Conservation (phyloP, 1,140 invertebrate genomes). For the Brachionus paranguensis region DNA sequence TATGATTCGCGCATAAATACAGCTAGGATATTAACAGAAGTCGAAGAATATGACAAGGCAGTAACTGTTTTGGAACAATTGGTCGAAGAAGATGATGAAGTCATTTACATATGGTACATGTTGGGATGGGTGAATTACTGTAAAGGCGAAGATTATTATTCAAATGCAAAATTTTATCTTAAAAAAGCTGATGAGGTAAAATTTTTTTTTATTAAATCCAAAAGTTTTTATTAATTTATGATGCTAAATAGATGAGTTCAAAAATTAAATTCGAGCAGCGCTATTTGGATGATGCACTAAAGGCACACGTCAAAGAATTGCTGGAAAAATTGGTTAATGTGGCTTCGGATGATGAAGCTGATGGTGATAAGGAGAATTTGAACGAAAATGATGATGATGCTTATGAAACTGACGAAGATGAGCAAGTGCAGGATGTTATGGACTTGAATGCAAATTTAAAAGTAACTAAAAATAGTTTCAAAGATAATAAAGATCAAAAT, state of each 20-base stretch:
- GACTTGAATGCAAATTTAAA: background rate
- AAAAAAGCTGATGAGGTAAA: conserved; percentile 50
- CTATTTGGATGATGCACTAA: conserved; percentile 11
- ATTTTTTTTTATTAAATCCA: background rate
- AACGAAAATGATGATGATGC: background rate
- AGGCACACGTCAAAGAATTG: background rate
- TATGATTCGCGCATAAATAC: conserved; percentile 46
- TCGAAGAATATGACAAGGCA: conserved; percentile 49
- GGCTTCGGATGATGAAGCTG: background rate
- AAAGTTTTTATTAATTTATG: background rate
- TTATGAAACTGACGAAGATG: conserved; percentile 25
- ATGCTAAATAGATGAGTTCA: background rate
- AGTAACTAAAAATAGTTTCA: conserved; percentile 24
- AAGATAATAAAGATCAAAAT: conserved; percentile 10
- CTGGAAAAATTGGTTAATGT: background rate
- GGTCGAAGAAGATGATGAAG: conserved; percentile 47
- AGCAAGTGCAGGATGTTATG: background rate
- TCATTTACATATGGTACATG: conserved; percentile 53
- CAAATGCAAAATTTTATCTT: conserved; percentile 53
- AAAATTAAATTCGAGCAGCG: conserved; percentile 31
- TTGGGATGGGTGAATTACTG: conserved; percentile 53
- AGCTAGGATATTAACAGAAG: conserved; percentile 52
- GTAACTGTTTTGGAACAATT: conserved; percentile 46
- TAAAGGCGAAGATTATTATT: conserved; percentile 49
- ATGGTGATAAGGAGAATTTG: conserved; percentile 20